These are phyloP conservation scores for Ceuthmochares aereus DNA, from an alignment of 2,113 vertebrate species.

Conservation along the genomic window DNA sequence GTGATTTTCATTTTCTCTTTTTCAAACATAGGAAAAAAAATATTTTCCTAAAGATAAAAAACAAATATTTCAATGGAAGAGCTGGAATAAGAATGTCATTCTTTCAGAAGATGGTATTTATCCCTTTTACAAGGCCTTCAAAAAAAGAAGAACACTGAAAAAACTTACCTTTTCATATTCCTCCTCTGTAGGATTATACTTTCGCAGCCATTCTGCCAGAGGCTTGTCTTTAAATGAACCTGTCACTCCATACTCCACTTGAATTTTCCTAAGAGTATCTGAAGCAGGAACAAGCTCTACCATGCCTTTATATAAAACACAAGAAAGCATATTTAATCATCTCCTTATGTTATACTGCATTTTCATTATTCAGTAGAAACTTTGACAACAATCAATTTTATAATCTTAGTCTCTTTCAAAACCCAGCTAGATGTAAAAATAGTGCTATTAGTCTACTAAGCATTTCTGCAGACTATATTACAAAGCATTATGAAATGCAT, in stretches of 20 bases:
- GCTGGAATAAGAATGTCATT: not conserved
- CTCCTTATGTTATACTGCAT: not conserved
- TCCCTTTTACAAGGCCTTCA: not conserved
- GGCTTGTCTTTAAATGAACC: constrained; percentile 99
- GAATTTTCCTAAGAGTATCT: constrained; percentile 97
- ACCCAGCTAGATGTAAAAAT: not conserved
- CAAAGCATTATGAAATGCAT: not conserved
- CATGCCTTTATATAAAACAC: constrained; percentile 83
- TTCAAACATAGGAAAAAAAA: not conserved
- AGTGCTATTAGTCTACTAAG: not conserved
- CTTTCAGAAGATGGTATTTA: not conserved
- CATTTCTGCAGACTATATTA: not conserved
- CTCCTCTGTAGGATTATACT: constrained; percentile 97
- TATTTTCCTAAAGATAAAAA: not conserved
- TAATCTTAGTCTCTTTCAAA: not conserved
- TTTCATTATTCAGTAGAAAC: not conserved
- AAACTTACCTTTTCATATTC: constrained; percentile 95
- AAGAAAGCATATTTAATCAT: not conserved
- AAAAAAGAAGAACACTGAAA: not conserved
- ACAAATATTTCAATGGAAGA: not conserved
- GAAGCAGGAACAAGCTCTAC: constrained; percentile 96
- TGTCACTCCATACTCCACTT: constrained; percentile 97
- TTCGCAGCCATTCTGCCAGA: constrained; percentile 95
- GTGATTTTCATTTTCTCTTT: not conserved
- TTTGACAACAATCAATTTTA: not conserved